These are phyloP conservation scores for Papilio polyxenes DNA, from an alignment of 1,140 invertebrate genomes.

Conservation along the genomic window DNA sequence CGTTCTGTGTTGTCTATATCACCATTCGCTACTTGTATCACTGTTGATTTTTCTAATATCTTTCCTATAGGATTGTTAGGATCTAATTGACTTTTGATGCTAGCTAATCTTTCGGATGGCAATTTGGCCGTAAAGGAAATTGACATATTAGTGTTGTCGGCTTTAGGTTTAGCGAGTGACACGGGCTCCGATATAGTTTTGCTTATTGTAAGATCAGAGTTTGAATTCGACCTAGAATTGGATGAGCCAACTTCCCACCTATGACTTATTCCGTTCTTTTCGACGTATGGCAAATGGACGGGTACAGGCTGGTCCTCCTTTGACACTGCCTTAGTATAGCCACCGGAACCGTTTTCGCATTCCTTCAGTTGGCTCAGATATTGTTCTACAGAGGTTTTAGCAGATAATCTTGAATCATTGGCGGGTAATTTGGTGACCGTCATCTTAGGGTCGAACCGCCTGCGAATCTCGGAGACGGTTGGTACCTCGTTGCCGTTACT, in stretches of 20 bases:
- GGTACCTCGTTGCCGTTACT: slow-evolving; percentile 81
- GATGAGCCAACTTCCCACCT: slow-evolving; percentile 71
- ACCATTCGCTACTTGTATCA: slow-evolving; percentile 76
- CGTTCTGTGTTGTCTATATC: slow-evolving; percentile 60
- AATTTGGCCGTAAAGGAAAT: slow-evolving; percentile 65
- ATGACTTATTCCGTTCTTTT: slow-evolving; percentile 68
- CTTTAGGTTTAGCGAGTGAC: slow-evolving; percentile 62
- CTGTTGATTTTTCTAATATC: slow-evolving; percentile 79
- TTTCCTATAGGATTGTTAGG: slow-evolving; percentile 79
- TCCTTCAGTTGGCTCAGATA: slow-evolving; percentile 74
- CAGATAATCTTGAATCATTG: slow-evolving; percentile 62
- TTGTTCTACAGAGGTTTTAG: slow-evolving; percentile 68
- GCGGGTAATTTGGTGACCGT: slow-evolving; percentile 75
- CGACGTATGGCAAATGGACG: slow-evolving; percentile 69
- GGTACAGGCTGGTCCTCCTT: slow-evolving; percentile 76
- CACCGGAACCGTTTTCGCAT: slow-evolving; percentile 69
- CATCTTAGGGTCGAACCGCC: slow-evolving; percentile 80
- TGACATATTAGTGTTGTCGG: slow-evolving; percentile 68
- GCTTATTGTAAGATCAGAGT: slow-evolving; percentile 73
- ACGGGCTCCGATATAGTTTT: slow-evolving; percentile 76
- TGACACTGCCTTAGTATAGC: slow-evolving; percentile 61
- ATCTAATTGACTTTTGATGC: slow-evolving; percentile 75
- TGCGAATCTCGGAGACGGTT: slow-evolving; percentile 81
- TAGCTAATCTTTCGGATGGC: slow-evolving; percentile 68
- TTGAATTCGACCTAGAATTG: slow-evolving; percentile 69